Conservation (phyloP, 2,113 vertebrate genomes). For the Cnemophilus loriae region DNA sequence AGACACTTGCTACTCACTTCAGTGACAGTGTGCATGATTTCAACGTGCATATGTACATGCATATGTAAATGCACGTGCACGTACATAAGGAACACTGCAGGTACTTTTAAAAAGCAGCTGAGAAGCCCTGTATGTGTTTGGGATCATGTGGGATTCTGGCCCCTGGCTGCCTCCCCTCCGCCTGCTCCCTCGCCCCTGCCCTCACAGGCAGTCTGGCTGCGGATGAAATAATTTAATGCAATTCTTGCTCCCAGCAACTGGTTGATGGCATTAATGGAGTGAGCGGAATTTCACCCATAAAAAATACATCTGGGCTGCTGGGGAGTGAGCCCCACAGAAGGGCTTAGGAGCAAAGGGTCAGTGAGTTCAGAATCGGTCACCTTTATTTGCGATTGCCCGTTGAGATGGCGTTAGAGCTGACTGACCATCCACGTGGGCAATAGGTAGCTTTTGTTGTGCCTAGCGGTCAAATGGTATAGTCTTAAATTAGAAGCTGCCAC, state of each 20-base stretch:
- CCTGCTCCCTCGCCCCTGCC: not conserved
- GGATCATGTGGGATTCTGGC: not conserved
- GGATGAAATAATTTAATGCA: not conserved
- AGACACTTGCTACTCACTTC: not conserved
- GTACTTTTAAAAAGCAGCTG: not conserved
- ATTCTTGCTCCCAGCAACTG: not conserved
- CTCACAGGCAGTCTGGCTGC: not conserved
- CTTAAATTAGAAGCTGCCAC: conserved; percentile 46
- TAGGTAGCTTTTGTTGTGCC: conserved; percentile 53
- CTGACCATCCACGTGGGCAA: not conserved
- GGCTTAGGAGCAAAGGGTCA: not conserved
- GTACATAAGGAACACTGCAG: not conserved
- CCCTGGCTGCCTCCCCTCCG: not conserved
- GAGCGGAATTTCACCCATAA: not conserved
- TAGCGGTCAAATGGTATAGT: not conserved
- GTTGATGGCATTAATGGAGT: not conserved
- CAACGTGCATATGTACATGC: not conserved
- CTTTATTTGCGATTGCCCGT: not conserved
- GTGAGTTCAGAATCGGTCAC: not conserved
- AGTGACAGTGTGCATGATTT: fast-evolving
- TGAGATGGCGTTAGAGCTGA: not conserved
- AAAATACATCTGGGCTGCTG: not conserved
- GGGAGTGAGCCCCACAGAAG: not conserved
- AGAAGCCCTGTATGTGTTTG: not conserved
- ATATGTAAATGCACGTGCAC: not conserved